A percentile compares a stretch with the other conserved stretches of the same genome.
phyloP scores from a whole-genome alignment of 2,113 vertebrate genomes.

The Todiramphus saurophagus region DNA sequence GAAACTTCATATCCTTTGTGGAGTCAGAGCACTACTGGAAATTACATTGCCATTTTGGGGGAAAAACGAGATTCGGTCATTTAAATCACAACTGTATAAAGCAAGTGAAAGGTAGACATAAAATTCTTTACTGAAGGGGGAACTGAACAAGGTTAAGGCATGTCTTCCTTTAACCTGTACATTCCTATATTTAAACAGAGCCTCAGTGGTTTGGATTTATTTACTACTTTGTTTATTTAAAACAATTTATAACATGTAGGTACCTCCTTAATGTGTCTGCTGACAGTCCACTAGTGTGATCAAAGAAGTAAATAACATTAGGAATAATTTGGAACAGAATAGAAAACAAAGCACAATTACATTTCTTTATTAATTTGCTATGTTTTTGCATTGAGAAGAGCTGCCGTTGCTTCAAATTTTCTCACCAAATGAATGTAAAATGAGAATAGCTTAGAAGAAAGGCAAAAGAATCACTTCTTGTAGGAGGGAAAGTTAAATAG shows the following conservation, averaged over 20 bases:
- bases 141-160: neutral
- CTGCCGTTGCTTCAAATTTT: neutral
- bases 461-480: neutral
- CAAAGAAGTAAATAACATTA: neutral
- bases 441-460: neutral
- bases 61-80: neutral
- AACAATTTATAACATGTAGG: neutral
- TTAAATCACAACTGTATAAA: neutral
- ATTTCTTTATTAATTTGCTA: neutral
- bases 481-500: neutral
- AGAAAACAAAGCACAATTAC: neutral
- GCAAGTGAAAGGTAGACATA: neutral
- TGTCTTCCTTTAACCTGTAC: neutral
- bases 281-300: neutral
- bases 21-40: neutral
- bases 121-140: neutral
- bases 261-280: neutral
- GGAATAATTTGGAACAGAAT: neutral
- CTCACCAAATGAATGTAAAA: neutral
- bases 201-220: neutral
- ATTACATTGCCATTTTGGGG: neutral
- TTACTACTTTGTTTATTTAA: neutral
- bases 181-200: neutral
- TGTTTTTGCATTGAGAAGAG: neutral
- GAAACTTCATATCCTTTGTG: neutral